Conservation (phyloP, 2,888 invertebrate species). For the Drosophila greeni region DNA sequence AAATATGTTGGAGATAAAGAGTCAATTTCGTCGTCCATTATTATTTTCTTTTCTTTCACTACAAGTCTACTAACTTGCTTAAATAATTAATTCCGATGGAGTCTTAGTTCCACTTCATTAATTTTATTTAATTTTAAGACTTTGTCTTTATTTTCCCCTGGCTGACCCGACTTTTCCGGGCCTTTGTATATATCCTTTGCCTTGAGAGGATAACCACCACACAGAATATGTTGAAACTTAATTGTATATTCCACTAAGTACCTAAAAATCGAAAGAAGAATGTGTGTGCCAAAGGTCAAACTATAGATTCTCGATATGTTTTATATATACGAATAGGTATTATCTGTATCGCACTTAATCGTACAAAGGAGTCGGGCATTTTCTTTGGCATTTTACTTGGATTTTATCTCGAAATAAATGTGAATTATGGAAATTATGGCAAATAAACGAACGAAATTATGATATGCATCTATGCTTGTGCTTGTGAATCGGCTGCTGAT, state of each 20-base stretch:
- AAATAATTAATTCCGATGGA: no score
- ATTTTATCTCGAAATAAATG: constrained; percentile 36
- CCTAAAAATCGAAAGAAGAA: constrained; percentile 12
- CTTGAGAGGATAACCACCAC: not conserved
- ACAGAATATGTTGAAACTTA: constrained; percentile 13
- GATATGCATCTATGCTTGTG: constrained; percentile 29
- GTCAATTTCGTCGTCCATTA: no score
- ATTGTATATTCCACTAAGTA: constrained; percentile 31
- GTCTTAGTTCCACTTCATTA: no score
- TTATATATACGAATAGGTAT: constrained; percentile 7
- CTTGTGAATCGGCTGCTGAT: constrained; percentile 22
- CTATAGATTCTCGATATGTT: constrained; percentile 19
- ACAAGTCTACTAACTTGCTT: no score
- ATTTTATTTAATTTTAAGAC: no score
- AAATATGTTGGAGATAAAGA: no score
- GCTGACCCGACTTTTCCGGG: not conserved
- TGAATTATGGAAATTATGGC: constrained; percentile 31
- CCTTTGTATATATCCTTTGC: constrained; percentile 23
- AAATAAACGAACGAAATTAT: constrained; percentile 32
- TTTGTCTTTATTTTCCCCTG: not conserved
- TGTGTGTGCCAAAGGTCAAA: constrained; percentile 29
- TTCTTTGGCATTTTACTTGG: constrained; percentile 32
- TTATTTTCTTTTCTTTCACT: no score
- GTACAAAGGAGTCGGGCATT: constrained; percentile 9
- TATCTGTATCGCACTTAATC: constrained; percentile 22